These are phyloP conservation scores for Geopemphigus sp. DNA, from an alignment of 1,140 invertebrate genomes.

Conservation along the genomic window DNA sequence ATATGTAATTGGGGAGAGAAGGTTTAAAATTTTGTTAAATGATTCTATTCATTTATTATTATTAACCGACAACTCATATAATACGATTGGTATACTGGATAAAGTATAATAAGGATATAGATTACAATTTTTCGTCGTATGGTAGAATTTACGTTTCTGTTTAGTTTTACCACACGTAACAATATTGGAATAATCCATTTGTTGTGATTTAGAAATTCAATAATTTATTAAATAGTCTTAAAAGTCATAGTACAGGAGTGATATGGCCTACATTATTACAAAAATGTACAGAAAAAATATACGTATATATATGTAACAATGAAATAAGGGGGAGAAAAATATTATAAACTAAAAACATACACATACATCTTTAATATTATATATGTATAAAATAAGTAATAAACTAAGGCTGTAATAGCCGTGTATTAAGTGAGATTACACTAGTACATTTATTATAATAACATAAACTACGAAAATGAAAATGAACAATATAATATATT, in stretches of 20 bases:
- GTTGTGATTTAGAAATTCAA: neutral
- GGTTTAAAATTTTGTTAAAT: too few species aligned
- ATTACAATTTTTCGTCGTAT: too few species aligned
- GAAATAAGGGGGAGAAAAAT: neutral
- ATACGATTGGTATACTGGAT: too few species aligned
- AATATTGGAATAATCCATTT: too few species aligned
- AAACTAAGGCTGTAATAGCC: neutral
- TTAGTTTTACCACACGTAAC: too few species aligned
- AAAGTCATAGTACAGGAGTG: conserved; percentile 18
- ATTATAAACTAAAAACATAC: neutral
- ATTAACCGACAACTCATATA: too few species aligned
- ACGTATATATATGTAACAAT: neutral
- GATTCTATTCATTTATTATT: too few species aligned
- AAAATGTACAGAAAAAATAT: conserved; percentile 10
- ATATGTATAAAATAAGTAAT: neutral
- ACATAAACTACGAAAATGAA: neutral
- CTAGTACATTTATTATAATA: neutral
- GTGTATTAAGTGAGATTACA: neutral
- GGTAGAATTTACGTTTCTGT: too few species aligned
- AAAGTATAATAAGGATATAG: too few species aligned
- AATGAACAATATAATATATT: neutral
- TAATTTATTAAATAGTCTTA: conserved; percentile 33
- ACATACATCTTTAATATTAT: neutral
- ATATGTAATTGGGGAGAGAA: too few species aligned
- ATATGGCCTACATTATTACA: conserved; percentile 20